Percentiles rank a stretch among this genome's conserved stretches.
phyloP scores from a whole-genome alignment of 2,888 invertebrate genomes.

The Spodoptera picta region DNA sequence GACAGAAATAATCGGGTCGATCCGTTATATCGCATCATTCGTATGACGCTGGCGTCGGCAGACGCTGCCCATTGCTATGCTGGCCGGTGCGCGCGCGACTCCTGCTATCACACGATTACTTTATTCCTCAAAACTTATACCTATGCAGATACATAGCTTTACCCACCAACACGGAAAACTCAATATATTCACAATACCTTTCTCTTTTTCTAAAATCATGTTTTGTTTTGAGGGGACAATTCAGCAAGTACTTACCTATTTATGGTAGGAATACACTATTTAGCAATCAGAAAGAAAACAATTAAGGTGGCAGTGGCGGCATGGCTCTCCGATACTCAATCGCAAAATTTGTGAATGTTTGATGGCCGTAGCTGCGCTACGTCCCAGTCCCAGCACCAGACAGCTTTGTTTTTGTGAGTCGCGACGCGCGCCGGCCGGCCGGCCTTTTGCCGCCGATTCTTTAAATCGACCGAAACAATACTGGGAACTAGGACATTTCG shows the following conservation, averaged over 20 bases:
- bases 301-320: conserved; percentile 52
- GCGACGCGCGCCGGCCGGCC: conserved; percentile 77
- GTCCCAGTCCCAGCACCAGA: conserved; percentile 72
- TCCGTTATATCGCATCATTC: conserved; percentile 87
- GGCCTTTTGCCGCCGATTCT: conserved; percentile 73
- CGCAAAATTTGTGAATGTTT: conserved; percentile 56
- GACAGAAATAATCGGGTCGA: conserved; percentile 88
- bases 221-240: no score
- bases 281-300: conserved; percentile 17
- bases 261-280: no score
- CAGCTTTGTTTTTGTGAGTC: conserved; percentile 83
- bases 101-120: conserved; percentile 79
- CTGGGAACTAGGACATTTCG: conserved; percentile 80
- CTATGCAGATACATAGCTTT: conserved; percentile 32
- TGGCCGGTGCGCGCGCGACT: conserved; percentile 57
- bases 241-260: no score
- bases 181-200: conserved; percentile 11
- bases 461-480: conserved; percentile 78
- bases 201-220: background rate
- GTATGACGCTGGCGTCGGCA: conserved; percentile 83
- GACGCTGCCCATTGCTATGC: conserved; percentile 81
- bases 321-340: conserved; percentile 57
- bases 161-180: conserved; percentile 8
- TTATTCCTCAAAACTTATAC: conserved; percentile 69
- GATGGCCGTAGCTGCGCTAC: conserved; percentile 64